Percentiles rank a stretch among this genome's conserved stretches.
Evolutionary conservation across 2,113 vertebrate genomes (phyloP).

Genomic region (Alethe diademata): DNA sequence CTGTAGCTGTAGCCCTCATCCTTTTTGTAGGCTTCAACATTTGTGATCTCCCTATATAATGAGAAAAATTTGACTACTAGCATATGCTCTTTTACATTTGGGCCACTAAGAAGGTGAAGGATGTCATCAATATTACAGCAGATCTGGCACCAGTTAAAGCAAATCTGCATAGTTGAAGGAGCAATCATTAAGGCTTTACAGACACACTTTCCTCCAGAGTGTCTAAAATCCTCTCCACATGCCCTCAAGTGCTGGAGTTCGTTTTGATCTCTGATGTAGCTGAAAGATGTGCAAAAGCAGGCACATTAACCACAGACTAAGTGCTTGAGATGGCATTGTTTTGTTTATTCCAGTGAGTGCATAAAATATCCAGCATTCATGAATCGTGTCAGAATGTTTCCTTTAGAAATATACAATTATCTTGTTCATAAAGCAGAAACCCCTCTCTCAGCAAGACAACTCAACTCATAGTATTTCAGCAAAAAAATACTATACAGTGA

Average conservation of each 20-base stretch:
- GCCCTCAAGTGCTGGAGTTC: neutral
- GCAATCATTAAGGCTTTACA: neutral
- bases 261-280: conserved; percentile 9
- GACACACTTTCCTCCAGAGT: neutral
- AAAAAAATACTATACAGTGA: neutral
- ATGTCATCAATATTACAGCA: conserved; percentile 7
- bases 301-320: neutral
- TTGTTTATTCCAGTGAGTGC: neutral
- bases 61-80: neutral
- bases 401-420: conserved; percentile 23
- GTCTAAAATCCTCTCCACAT: neutral
- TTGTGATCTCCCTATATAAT: neutral
- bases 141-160: neutral
- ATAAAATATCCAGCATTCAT: neutral
- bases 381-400: neutral
- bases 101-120: neutral
- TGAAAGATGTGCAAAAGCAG: neutral
- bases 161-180: neutral
- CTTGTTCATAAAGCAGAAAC: conserved; percentile 17
- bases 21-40: neutral
- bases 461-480: neutral
- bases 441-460: neutral
- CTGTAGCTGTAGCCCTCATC: neutral
- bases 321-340: neutral
- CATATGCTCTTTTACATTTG: neutral